These are phyloP conservation scores for Scolopax rusticola DNA, from an alignment of 2,797 vertebrate genomes.

Conservation along the genomic window DNA sequence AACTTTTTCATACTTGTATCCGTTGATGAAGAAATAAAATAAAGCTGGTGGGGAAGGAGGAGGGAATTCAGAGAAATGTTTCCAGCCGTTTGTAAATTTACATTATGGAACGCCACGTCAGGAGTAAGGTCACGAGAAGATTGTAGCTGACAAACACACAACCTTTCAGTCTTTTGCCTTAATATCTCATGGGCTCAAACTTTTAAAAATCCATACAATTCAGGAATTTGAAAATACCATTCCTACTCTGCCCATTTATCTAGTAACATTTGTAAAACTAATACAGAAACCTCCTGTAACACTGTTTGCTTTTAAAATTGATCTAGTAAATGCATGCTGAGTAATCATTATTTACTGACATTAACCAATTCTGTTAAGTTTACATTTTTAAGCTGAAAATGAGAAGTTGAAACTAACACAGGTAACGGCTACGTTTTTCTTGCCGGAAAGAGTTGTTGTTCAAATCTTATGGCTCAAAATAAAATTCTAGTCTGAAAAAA, in stretches of 20 bases:
- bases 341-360: too few relatives aligned
- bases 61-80: not conserved
- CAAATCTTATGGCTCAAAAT: not conserved
- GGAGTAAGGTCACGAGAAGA: constrained; percentile 20
- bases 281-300: not conserved
- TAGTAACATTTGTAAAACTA: not conserved
- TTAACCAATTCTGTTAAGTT: not conserved
- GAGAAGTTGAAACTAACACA: not conserved
- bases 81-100: constrained; percentile 10
- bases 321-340: not conserved
- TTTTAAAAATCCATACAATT: not conserved
- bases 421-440: not conserved
- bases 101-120: not conserved
- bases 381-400: not conserved
- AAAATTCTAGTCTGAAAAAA: not conserved
- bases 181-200: not conserved
- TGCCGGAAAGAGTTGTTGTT: not conserved
- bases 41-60: not conserved
- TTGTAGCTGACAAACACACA: not conserved
- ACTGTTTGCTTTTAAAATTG: not conserved
- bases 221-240: not conserved
- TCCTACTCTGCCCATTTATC: not conserved
- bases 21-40: not conserved
- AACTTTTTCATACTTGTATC: not conserved
- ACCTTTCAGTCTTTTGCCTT: constrained; percentile 41